A percentile compares a stretch with the other conserved stretches of the same genome.
Evolutionary conservation across 2,888 invertebrate genomes (phyloP).

Genomic region (Oxycera nigricornis): DNA sequence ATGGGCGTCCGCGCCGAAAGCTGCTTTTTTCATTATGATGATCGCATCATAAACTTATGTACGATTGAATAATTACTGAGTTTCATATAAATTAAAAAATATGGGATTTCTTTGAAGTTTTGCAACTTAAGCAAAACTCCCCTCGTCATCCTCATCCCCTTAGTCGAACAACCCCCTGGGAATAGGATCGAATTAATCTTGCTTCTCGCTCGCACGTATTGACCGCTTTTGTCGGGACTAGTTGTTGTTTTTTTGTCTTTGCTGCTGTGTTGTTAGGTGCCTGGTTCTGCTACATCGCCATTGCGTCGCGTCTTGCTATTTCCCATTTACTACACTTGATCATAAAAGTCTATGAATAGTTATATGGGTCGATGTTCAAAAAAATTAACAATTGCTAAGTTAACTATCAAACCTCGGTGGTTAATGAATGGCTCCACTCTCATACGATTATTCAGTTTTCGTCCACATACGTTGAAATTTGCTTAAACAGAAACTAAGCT

Average conservation of each 20-base stretch:
- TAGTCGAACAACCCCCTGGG: conserved; percentile 3
- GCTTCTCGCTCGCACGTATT: conserved; percentile 34
- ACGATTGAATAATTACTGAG: too few species aligned
- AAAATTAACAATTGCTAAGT: neutral
- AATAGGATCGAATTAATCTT: conserved; percentile 10
- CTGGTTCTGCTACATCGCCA: conserved; percentile 26
- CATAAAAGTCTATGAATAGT: conserved; percentile 15
- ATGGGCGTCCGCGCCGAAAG: too few species aligned
- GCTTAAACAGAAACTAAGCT: too few species aligned
- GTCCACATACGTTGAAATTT: too few species aligned
- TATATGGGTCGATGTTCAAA: too few species aligned
- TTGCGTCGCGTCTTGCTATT: conserved; percentile 17
- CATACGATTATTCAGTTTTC: too few species aligned
- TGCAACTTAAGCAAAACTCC: conserved; percentile 27
- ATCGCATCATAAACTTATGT: too few species aligned
- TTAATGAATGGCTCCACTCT: too few species aligned
- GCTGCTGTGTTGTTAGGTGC: conserved; percentile 28
- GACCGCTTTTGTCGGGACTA: conserved; percentile 34
- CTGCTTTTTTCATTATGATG: too few species aligned
- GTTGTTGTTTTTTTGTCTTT: conserved; percentile 21
- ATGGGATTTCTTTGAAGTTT: conserved; percentile 4
- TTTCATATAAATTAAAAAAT: too few species aligned
- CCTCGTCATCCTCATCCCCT: conserved; percentile 5
- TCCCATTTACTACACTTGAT: conserved; percentile 14
- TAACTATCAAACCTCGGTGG: neutral